These are phyloP conservation scores for Premnoplex brunnescens DNA, from an alignment of 2,797 vertebrate species.

Conservation along the genomic window DNA sequence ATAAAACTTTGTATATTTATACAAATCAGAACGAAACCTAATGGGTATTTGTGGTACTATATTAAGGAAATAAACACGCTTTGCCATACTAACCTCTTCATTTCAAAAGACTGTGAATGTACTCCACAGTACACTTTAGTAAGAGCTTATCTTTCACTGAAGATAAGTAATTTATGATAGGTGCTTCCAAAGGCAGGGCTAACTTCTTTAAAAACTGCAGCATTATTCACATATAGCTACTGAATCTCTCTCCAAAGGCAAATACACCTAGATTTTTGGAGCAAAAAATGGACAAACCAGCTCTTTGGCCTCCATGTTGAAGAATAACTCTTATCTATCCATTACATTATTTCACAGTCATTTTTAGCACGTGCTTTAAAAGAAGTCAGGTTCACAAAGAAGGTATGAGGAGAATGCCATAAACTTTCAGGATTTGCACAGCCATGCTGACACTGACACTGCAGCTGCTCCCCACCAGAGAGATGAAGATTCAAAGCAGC, in stretches of 20 bases:
- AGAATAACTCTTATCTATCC: not conserved
- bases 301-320: not conserved
- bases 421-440: not conserved
- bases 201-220: not conserved
- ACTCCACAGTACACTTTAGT: not conserved
- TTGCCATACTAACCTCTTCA: not conserved
- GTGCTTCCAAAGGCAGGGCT: not conserved
- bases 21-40: not conserved
- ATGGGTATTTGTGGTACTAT: not conserved
- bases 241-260: not conserved
- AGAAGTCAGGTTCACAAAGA: not conserved
- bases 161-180: not conserved
- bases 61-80: not conserved
- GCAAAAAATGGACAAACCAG: not conserved
- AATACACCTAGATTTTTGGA: not conserved
- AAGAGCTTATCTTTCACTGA: not conserved
- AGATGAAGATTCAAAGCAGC: not conserved
- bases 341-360: not conserved
- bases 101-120: not conserved
- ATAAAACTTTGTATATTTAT: not conserved
- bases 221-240: not conserved
- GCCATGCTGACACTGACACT: not conserved
- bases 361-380: not conserved
- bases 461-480: not conserved
- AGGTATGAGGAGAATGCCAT: rapidly evolving